Evolutionary conservation across 2,113 vertebrate species (phyloP).

Genomic region (Lophura nycthemera): DNA sequence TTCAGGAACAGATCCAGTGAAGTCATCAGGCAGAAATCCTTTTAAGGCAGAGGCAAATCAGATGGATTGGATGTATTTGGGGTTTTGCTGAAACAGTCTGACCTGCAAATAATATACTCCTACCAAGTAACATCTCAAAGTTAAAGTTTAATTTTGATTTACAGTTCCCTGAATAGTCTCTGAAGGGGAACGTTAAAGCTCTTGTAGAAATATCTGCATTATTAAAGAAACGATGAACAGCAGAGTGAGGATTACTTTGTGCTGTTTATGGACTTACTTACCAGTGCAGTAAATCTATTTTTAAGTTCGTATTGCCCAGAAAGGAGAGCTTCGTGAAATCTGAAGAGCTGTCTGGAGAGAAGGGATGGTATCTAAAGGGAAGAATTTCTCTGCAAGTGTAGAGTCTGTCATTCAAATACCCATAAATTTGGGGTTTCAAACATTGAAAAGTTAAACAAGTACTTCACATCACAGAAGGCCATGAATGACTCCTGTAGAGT

Average conservation of each 20-base stretch:
- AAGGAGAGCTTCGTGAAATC: constrained; percentile 38
- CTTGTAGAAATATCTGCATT: constrained; percentile 58
- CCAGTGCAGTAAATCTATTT: constrained; percentile 62
- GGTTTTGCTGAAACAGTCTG: constrained; percentile 14
- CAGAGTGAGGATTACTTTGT: constrained; percentile 46
- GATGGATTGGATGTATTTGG: background rate
- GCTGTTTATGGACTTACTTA: constrained; percentile 68
- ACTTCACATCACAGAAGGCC: background rate
- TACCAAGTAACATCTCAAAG: background rate
- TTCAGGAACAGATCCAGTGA: background rate
- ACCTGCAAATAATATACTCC: background rate
- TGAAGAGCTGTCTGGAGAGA: background rate
- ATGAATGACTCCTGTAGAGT: background rate
- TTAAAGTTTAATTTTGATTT: constrained; percentile 59
- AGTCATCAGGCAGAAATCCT: background rate
- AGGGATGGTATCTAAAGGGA: background rate
- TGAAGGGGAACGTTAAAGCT: constrained; percentile 27
- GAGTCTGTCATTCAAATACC: background rate
- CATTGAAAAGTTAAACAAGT: background rate
- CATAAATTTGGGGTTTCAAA: background rate
- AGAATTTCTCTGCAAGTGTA: background rate
- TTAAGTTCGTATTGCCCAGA: constrained; percentile 33
- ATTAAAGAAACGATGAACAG: constrained; percentile 61
- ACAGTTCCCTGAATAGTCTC: constrained; percentile 27
- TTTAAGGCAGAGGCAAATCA: background rate